phyloP scores from a whole-genome alignment of 2,888 invertebrate genomes.

The Tanaodytes sp. region DNA sequence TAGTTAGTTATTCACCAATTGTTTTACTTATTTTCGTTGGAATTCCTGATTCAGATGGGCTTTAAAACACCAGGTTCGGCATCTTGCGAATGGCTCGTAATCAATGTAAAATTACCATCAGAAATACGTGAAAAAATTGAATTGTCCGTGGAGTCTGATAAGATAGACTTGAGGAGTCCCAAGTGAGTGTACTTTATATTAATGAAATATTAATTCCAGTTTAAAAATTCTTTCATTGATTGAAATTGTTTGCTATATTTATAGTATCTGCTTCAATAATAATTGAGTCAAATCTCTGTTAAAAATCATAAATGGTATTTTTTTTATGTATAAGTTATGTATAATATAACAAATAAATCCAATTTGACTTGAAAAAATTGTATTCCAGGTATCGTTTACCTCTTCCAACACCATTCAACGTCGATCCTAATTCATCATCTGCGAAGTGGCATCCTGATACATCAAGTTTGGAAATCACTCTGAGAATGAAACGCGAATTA shows the following conservation, averaged over 20 bases:
- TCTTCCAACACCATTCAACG: slow-evolving; percentile 85
- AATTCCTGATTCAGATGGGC: slow-evolving; percentile 83
- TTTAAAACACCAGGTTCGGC: slow-evolving; percentile 84
- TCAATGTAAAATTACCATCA: slow-evolving; percentile 83
- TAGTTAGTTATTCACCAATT: too few relatives aligned
- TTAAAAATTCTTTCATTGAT: too few relatives aligned
- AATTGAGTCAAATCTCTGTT: too few relatives aligned
- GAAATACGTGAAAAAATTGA: slow-evolving; percentile 85
- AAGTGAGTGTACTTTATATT: slow-evolving; percentile 57
- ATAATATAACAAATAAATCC: too few relatives aligned
- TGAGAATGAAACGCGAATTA: slow-evolving; percentile 85
- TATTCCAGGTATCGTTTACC: slow-evolving; percentile 79
- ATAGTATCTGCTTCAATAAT: too few relatives aligned
- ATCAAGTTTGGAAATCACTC: slow-evolving; percentile 80
- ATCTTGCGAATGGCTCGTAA: slow-evolving; percentile 91
- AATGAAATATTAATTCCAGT: background rate
- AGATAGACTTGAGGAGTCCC: slow-evolving; percentile 69
- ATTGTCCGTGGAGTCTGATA: slow-evolving; percentile 76
- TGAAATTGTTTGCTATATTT: too few relatives aligned
- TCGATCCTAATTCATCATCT: slow-evolving; percentile 85
- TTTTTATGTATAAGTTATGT: too few relatives aligned
- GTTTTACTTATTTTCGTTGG: too few relatives aligned
- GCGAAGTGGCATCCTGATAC: slow-evolving; percentile 84
- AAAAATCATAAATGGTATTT: too few relatives aligned
- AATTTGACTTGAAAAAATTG: too few relatives aligned